Evolutionary conservation across 2,113 vertebrate genomes (phyloP), one percentile per base, ranked within the genome.

Genomic region (Cyanoderma ruficeps): DNA sequence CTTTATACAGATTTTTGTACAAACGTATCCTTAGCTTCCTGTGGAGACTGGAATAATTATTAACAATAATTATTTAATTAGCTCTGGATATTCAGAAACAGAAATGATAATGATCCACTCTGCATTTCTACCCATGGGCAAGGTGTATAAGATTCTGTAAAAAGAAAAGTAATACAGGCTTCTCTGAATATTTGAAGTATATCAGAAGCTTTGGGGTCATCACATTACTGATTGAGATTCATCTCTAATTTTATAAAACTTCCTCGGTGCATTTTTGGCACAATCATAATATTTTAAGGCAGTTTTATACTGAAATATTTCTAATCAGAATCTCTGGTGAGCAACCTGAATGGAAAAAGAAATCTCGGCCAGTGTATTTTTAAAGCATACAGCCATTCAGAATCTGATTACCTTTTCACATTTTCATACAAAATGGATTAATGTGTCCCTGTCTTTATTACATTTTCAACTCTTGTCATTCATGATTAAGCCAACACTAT

Each of bases 401-500:
- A 98, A 98, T 98, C 97, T 97, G 97, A 98, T 98, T 98, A 98
- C 97, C 95, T 98, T 97, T 97, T 91, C 92, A 96, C 93, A 98
- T 98, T 98, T 98, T 98, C 97, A 98, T 98, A 97, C 97, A 98
- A 98, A 98, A 97, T 97, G 88, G 97, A 98, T 98, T 98, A 98
- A 98, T 97, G 97, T 91, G 95, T 95, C 95, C 94, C 97, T 97
- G 93, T 96, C 96, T 98, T 98, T 98, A 98, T 98, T 98, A 97
- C 97, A 96, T 97, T 98, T 98, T 97, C 98, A 95, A 97, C 97
- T 96, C 97, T 98, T 98, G 98, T 98, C 98, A 97, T 97, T 98
- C 8, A 81, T 25, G 94, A 98, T 98, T 98, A 98, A 97, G 97
- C 97, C 97, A 96, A 97, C 83, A 76, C 95, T 97, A 92, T 98